Evolutionary conservation across 2,113 vertebrate genomes (phyloP), one percentile per base, ranked within the genome.

Genomic region (Sisor rabdophorus): DNA sequence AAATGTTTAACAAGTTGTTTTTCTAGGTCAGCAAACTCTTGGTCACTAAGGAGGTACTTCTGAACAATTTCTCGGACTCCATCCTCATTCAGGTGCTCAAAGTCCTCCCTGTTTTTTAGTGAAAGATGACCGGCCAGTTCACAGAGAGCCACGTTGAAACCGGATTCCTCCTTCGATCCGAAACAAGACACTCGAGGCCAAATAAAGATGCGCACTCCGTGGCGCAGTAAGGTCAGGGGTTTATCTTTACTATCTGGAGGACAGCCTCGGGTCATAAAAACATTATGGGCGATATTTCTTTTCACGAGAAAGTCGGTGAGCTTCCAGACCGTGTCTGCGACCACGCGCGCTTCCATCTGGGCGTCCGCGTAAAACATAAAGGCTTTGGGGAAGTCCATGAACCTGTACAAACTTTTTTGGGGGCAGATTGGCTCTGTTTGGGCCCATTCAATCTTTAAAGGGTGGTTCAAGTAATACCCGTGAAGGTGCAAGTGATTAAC

Each of bases 401-500:
- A 84, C 8, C 87, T 73, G 67, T 91, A 75, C 75, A 95, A 79
- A 28, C 61, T 70, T 8, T 84, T 89, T 3, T 72, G 48, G 0
- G 90, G 90, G 65, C 89, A 70, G 24, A 98, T 82, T 0, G 88
- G 86, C 56, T 87, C 69, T 1, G 89, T 86, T 0, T 87, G 85
- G 0, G 87, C 86, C 0, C 85, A 81, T 80, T 98, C 95, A 28
- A 96, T 82, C 0, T 82, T 87, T 58, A 98, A 88, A 59, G 91
- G 70, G 6, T 86, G 85, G 9, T 83, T 40, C 76, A 98, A 79
- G 84, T 97, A 98, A 77, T 94, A 94, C 15, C 91, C 93, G 12
- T 98, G 96, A 2, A 98, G 85, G 76, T 98, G 96, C 12, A 97
- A 86, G 75, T 97, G 96, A 87, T 98, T 98, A 55, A 98, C 94